Base-by-base conservation (phyloP, 2,113 vertebrate species). In the Proterorhinus semilunaris region DNA sequence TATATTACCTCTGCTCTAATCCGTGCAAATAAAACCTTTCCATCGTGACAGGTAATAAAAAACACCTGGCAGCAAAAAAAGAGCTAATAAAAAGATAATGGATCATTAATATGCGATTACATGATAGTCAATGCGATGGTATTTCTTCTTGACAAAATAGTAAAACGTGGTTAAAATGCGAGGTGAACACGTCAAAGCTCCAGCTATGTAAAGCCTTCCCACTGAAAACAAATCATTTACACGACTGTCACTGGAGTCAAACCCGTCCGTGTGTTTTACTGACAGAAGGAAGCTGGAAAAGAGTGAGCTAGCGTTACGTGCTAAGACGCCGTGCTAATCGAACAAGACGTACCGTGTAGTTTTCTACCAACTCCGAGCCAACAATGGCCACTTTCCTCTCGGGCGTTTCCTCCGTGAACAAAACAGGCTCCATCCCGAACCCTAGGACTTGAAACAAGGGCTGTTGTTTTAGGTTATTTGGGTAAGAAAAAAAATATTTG, bases 301-400 rank as follows among this genome's bases (percentile, higher is more conserved):
- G 16, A 10, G 27, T 55, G 53, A 55, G 53, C 13, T 44, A 55
- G 5, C 17, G 27, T 13, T 55, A n/a, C 58, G n/a, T 61, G 58
- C 58, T 61, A 49, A 21, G 61, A 36, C 43, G 1, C 5, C 2
- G 45, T 44, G 77, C 66, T 65, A 54, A 7, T 45, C 42, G 58
- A 62, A 5, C 49, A 2, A n/a, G 57, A 47, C 49, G 61, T 27
- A 92, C 91, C 89, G 97, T 99, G 79, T 99, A 99, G 48, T 93
- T 97, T 62, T 99, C 97, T 91, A 98, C 92, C 61, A 88, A 92
- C 91, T 98, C 95, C 8, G 97, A 96, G 21, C 96, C 96, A 59
- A 95, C 89, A 21, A 98, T 88, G 10, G 83, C 88, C 66, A 96
- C 91, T 83, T 85, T 91, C 67, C 94, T 94, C 74, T 94, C 94